Evolutionary conservation across 2,113 vertebrate species (phyloP).

Genomic region (Coturnix japonica): DNA sequence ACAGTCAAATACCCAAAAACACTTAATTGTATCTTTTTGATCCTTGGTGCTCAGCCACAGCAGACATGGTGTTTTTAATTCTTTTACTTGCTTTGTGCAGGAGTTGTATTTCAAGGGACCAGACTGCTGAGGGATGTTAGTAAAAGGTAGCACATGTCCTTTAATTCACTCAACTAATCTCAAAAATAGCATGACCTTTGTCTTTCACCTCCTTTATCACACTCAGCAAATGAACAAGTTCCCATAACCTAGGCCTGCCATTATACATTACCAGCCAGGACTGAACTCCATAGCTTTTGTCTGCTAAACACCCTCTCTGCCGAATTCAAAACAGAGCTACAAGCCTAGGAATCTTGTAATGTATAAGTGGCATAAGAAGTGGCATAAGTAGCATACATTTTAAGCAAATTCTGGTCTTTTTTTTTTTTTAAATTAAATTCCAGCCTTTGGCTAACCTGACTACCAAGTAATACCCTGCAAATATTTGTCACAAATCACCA

Average conservation of each 20-base stretch:
- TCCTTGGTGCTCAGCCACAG: neutral
- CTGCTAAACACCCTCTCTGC: conserved; percentile 3
- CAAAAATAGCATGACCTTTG: conserved; percentile 13
- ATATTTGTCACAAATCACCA: neutral
- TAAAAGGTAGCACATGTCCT: conserved; percentile 7
- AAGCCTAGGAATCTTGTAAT: neutral
- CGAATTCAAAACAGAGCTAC: conserved; percentile 19
- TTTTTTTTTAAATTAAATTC: neutral
- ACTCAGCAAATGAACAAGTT: conserved; percentile 37
- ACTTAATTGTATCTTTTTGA: neutral
- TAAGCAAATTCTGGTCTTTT: neutral
- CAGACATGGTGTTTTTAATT: neutral
- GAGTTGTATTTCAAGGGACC: neutral
- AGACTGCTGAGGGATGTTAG: neutral
- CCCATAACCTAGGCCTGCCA: conserved; percentile 35
- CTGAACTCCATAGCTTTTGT: neutral
- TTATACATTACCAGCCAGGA: neutral
- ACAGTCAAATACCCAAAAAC: neutral
- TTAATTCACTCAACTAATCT: conserved; percentile 54
- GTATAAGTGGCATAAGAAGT: neutral
- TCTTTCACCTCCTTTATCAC: conserved; percentile 49
- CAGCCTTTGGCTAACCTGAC: neutral
- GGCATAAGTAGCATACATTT: conserved; percentile 8
- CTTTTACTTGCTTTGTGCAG: neutral
- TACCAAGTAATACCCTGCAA: conserved; percentile 9